A percentile compares a stretch with the other conserved stretches of the same genome.
Conservation (phyloP, 2,113 vertebrate genomes). For the Hepsetus odoe region DNA sequence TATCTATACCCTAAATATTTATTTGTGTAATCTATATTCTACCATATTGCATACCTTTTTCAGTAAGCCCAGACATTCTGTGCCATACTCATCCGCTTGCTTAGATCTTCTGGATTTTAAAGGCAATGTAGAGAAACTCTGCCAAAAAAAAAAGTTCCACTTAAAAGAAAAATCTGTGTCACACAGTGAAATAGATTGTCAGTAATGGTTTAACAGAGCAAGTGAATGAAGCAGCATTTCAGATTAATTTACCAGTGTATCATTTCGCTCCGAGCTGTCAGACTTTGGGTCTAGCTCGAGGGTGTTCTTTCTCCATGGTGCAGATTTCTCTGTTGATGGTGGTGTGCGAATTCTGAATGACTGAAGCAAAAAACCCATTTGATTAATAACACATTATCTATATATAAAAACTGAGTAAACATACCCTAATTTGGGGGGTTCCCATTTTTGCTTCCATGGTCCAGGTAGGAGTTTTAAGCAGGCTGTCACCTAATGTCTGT, state of each 20-base stretch:
- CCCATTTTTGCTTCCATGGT: constrained; percentile 36
- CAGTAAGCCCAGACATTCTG: constrained; percentile 1
- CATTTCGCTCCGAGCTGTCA: constrained; percentile 86
- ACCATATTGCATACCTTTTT: constrained; percentile 58
- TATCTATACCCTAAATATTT: not conserved
- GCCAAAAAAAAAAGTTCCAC: not conserved
- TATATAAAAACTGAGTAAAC: not conserved
- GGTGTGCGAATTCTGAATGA: constrained; percentile 86
- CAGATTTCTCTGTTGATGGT: constrained; percentile 65
- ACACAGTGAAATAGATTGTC: not conserved
- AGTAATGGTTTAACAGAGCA: not conserved
- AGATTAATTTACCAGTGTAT: constrained; percentile 84
- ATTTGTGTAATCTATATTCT: constrained; percentile 6
- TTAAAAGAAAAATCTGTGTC: not conserved
- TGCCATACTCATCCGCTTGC: constrained; percentile 29
- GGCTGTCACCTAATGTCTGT: constrained; percentile 50
- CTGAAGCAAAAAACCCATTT: constrained; percentile 65
- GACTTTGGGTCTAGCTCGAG: constrained; percentile 84
- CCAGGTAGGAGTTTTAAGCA: constrained; percentile 55
- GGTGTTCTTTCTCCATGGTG: constrained; percentile 70
- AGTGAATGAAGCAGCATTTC: not conserved
- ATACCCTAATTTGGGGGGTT: constrained; percentile 72
- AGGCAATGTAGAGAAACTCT: constrained; percentile 50
- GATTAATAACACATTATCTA: not conserved
- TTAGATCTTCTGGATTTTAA: constrained; percentile 56